Conservation (phyloP, 2,797 vertebrate species). For the Limnodromus scolopaceus region DNA sequence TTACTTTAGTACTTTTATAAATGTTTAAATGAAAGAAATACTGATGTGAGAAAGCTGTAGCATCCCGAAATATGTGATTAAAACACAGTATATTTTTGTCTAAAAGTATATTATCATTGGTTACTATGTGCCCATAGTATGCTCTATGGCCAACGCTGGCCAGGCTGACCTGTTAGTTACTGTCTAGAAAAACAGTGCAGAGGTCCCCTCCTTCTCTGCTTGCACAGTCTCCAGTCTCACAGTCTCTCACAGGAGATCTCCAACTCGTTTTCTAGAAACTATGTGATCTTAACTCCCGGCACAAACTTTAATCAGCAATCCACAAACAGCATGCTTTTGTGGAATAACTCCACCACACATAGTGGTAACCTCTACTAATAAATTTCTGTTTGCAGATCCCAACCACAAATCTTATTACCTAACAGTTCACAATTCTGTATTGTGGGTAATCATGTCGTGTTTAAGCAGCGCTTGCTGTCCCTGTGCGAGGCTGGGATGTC, state of each 20-base stretch:
- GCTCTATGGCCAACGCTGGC: neutral
- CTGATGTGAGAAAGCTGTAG: neutral
- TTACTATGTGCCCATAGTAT: neutral
- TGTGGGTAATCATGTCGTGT: fast-evolving
- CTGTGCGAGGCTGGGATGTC: fast-evolving
- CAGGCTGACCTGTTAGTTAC: neutral
- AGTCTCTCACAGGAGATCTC: neutral
- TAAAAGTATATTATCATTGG: neutral
- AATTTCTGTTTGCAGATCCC: neutral
- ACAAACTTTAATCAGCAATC: neutral
- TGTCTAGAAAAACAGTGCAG: neutral
- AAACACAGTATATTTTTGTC: neutral
- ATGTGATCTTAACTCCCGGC: neutral
- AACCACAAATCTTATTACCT: neutral
- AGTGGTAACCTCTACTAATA: neutral
- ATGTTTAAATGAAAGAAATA: neutral
- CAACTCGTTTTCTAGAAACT: neutral
- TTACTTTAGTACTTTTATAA: neutral
- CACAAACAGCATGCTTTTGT: neutral
- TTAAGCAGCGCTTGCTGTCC: neutral
- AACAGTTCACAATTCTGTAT: neutral
- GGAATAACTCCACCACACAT: fast-evolving
- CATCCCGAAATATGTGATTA: neutral
- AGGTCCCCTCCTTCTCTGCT: neutral
- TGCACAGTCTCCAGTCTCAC: neutral